These are phyloP conservation scores for Tenthredo livida DNA, from an alignment of 2,888 invertebrate species.

Conservation along the genomic window DNA sequence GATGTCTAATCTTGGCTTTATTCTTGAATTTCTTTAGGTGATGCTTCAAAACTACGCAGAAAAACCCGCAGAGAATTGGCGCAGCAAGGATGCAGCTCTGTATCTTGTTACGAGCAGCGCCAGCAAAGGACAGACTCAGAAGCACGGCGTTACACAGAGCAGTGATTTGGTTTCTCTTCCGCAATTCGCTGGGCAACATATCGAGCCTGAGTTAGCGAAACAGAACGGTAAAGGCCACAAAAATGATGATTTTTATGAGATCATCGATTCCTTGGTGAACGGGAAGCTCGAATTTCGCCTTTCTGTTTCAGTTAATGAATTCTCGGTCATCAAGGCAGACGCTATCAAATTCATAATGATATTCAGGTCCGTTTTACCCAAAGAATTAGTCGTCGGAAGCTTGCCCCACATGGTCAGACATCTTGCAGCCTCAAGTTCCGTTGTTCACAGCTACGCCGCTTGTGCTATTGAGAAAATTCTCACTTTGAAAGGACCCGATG, in stretches of 20 bases:
- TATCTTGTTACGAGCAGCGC: slow-evolving; percentile 98
- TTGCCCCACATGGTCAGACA: slow-evolving; percentile 90
- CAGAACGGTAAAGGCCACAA: slow-evolving; percentile 82
- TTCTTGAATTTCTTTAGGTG: slow-evolving; percentile 78
- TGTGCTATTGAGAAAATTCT: slow-evolving; percentile 94
- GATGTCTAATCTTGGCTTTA: neutral
- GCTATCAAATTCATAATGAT: slow-evolving; percentile 98
- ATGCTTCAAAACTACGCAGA: slow-evolving; percentile 89
- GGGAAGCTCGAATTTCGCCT: neutral
- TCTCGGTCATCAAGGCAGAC: slow-evolving; percentile 97
- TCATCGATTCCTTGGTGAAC: neutral
- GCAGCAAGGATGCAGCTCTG: slow-evolving; percentile 96
- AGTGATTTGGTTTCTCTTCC: slow-evolving; percentile 93
- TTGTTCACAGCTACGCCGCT: slow-evolving; percentile 97
- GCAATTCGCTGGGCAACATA: slow-evolving; percentile 93
- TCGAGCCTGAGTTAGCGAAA: slow-evolving; percentile 91
- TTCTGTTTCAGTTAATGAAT: slow-evolving; percentile 86
- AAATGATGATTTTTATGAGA: neutral
- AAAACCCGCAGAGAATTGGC: slow-evolving; percentile 91
- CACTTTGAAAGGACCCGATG: slow-evolving; percentile 84
- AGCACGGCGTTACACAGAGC: slow-evolving; percentile 94
- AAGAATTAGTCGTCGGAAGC: slow-evolving; percentile 86
- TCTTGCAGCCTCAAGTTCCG: slow-evolving; percentile 87
- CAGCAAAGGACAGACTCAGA: slow-evolving; percentile 92
- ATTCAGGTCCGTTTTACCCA: slow-evolving; percentile 93